Evolutionary conservation across 2,113 vertebrate species (phyloP).

Genomic region (Colossoma macropomum): DNA sequence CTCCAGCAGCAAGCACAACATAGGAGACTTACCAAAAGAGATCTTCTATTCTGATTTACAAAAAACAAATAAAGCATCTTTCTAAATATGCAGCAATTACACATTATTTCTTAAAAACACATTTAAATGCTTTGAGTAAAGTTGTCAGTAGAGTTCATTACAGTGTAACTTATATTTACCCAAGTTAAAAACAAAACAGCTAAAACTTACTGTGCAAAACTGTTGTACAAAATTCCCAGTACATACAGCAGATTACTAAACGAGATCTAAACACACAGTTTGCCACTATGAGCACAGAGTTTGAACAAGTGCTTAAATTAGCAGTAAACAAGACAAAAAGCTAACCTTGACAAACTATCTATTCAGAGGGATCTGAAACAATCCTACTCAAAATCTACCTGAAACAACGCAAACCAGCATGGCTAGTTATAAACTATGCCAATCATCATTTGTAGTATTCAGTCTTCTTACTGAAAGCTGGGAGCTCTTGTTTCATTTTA

Average conservation of each 20-base stretch:
- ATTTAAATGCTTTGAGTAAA: no score
- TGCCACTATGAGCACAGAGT: background rate
- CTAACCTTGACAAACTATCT: background rate
- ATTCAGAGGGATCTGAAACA: background rate
- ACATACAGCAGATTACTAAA: no score
- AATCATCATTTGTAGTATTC: background rate
- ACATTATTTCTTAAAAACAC: no score
- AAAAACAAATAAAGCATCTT: background rate
- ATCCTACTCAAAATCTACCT: background rate
- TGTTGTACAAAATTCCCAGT: no score
- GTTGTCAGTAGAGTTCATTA: no score
- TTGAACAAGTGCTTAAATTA: background rate
- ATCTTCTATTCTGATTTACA: background rate
- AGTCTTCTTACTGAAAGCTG: background rate
- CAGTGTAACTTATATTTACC: no score
- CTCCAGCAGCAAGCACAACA: constrained; percentile 19
- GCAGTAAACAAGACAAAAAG: background rate
- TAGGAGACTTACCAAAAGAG: background rate
- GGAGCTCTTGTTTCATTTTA: background rate
- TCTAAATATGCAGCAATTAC: background rate
- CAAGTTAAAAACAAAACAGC: no score
- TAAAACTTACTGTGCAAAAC: no score
- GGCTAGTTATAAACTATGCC: background rate
- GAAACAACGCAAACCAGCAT: background rate
- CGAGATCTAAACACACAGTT: background rate